phyloP scores from a whole-genome alignment of 2,888 invertebrate genomes.

The Plemyria rubiginata region DNA sequence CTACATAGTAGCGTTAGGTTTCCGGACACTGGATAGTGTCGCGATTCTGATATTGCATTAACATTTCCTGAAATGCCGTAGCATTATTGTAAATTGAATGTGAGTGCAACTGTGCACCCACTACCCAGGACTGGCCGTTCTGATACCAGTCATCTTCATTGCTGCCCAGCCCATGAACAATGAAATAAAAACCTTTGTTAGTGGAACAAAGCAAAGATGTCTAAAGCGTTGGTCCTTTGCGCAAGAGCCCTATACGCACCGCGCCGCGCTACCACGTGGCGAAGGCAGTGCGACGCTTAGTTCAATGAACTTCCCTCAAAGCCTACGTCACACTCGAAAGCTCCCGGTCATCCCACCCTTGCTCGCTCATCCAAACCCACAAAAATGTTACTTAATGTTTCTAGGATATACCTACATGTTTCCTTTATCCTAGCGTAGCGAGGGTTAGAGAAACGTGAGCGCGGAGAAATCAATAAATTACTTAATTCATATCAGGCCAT shows the following conservation, averaged over 20 bases:
- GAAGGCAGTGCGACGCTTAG: conserved; percentile 16
- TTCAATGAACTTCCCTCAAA: conserved; percentile 33
- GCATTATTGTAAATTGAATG: neutral
- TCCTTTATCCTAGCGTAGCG: conserved; percentile 12
- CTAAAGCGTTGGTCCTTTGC: conserved; percentile 16
- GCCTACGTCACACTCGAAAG: conserved; percentile 29
- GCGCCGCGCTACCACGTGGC: conserved; percentile 20
- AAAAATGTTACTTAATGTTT: conserved; percentile 22
- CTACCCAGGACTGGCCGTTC: too few relatives aligned
- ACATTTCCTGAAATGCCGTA: neutral
- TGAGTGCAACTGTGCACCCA: too few relatives aligned
- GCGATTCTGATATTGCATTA: conserved; percentile 2
- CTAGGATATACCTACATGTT: conserved; percentile 21
- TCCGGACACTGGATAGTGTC: conserved; percentile 14
- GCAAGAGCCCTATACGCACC: conserved; percentile 17
- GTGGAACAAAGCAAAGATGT: conserved; percentile 15
- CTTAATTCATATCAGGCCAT: conserved; percentile 18
- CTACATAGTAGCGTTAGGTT: conserved; percentile 22
- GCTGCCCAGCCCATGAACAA: neutral
- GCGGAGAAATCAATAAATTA: conserved; percentile 23
- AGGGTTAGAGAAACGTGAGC: conserved; percentile 2
- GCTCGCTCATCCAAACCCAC: conserved; percentile 25
- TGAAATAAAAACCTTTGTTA: conserved; percentile 3
- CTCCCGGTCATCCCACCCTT: conserved; percentile 21
- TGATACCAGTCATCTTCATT: neutral